A percentile compares a stretch with the other conserved stretches of the same genome.
These are phyloP conservation scores for Sardinella longiceps DNA, from an alignment of 2,797 vertebrate species.

Conservation along the genomic window DNA sequence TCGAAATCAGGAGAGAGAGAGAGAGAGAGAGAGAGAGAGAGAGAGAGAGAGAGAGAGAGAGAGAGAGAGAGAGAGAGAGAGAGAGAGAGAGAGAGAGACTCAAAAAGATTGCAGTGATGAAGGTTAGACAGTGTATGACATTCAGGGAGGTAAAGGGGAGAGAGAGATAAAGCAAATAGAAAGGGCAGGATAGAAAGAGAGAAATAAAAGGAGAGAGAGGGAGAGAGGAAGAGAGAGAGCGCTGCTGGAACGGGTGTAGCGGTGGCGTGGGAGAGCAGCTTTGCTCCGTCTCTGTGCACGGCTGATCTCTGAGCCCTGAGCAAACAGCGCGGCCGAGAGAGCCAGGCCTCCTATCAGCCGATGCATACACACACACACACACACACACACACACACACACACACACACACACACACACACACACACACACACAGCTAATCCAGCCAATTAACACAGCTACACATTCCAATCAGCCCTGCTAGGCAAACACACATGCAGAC, in stretches of 20 bases:
- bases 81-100: not conserved
- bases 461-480: slow-evolving; percentile 61
- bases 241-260: slow-evolving; percentile 40
- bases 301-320: slow-evolving; percentile 46
- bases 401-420: slow-evolving; percentile 42
- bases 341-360: slow-evolving; percentile 46
- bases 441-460: slow-evolving; percentile 59
- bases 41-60: not conserved
- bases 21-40: not conserved
- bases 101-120: not conserved
- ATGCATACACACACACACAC: not conserved
- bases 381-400: slow-evolving; percentile 44
- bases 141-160: not conserved
- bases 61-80: not conserved
- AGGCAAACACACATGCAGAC: slow-evolving; percentile 53
- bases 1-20: not conserved
- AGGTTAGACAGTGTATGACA: not conserved
- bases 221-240: not conserved
- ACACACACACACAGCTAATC: slow-evolving; percentile 55
- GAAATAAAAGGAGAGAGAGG: not conserved
- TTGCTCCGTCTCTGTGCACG: slow-evolving; percentile 60
- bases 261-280: slow-evolving; percentile 55
- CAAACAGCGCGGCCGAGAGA: slow-evolving; percentile 48
- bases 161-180: slow-evolving; percentile 50
- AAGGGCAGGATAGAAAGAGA: slow-evolving; percentile 36